Evolutionary conservation across 1,140 invertebrate species (phyloP), one percentile per base, ranked within the genome.

Genomic region (Calycopis cecrops): DNA sequence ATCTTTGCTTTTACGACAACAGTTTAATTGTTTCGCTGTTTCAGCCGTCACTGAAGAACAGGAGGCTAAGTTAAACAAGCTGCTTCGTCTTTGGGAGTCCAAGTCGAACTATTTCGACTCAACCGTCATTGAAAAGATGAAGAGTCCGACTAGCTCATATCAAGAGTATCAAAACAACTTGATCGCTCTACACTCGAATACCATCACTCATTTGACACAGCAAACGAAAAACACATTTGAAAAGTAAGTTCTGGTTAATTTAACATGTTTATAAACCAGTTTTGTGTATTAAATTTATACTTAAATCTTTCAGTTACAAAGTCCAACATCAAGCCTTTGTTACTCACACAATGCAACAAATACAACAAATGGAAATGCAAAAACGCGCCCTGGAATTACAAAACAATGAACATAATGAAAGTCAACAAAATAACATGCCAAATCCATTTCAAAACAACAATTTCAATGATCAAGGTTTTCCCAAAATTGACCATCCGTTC

Each of bases 301-400:
- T 37, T 44, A 58, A 18, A 52, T 38, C 67, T 82, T 87, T 54
- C 71, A 90, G 92, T 69, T 95, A 95, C 76, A 95, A 98, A 88
- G 93, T 94, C 38, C 97, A 99, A 73, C 97, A 99, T 89, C 94
- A 98, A 85, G 95, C 97, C 4, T 99, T 98, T 83, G 93, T 97
- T 6, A 91, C 93, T 44, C 98, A 99, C 86, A 93, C 97, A 9
- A 91, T 94, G 71, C 93, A 96, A 75, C 94, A 96, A 79, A 94
- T 98, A 67, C 94, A 96, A 76, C 93, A 91, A 71, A 88, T 95
- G 50, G 93, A 96, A 69, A 92, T 94, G 78, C 94, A 95, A 74
- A 94, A 94, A 70, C 91, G 93, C 58, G 90, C 90, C 10, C 85
- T 95, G 37, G 92, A 95, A 70, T 88, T 93, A 62, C 93, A 95